Evolutionary conservation across 2,113 vertebrate genomes (phyloP).

Genomic region (Callionymus lyra): DNA sequence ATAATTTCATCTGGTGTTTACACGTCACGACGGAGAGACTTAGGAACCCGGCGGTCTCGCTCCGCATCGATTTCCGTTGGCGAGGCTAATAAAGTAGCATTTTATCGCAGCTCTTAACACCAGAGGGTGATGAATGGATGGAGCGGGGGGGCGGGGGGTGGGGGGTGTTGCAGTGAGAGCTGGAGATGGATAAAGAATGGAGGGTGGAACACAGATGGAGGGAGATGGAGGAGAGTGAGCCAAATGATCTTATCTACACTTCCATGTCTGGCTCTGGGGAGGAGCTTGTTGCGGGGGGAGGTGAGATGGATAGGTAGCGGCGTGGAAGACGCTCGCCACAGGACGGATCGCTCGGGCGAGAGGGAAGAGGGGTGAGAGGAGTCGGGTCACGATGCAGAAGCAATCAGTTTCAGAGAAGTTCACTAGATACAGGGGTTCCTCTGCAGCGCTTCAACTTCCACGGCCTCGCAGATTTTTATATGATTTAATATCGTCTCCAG

Average conservation of each 20-base stretch:
- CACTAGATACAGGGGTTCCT: no score
- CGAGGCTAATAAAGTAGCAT: conserved; percentile 59
- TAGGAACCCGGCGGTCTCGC: conserved; percentile 20
- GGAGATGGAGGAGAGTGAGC: conserved; percentile 18
- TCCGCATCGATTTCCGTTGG: conserved; percentile 61
- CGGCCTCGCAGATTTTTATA: no score
- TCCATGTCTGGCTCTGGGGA: conserved; percentile 30
- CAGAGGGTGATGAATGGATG: conserved; percentile 47
- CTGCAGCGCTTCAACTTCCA: no score
- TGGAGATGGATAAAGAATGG: conserved; percentile 25
- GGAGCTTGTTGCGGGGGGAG: conserved; percentile 5
- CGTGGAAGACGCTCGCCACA: conserved; percentile 16
- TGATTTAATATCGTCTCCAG: no score
- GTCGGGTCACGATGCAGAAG: conserved; percentile 6
- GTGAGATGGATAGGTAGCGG: conserved; percentile 30
- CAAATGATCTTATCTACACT: conserved; percentile 25
- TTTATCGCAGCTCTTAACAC: conserved; percentile 58
- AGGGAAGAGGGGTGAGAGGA: conserved; percentile 14
- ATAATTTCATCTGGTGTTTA: background rate
- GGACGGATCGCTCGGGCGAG: conserved; percentile 18
- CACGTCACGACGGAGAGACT: conserved; percentile 16
- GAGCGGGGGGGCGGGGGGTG: conserved; percentile 18
- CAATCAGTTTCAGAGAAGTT: no score
- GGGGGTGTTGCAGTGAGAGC: conserved; percentile 5
- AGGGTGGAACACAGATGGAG: conserved; percentile 22